Percentiles rank a stretch among this genome's conserved stretches.
These are phyloP conservation scores for Cryptoleucopteryx plumbea DNA, from an alignment of 2,113 vertebrate genomes.

Conservation along the genomic window DNA sequence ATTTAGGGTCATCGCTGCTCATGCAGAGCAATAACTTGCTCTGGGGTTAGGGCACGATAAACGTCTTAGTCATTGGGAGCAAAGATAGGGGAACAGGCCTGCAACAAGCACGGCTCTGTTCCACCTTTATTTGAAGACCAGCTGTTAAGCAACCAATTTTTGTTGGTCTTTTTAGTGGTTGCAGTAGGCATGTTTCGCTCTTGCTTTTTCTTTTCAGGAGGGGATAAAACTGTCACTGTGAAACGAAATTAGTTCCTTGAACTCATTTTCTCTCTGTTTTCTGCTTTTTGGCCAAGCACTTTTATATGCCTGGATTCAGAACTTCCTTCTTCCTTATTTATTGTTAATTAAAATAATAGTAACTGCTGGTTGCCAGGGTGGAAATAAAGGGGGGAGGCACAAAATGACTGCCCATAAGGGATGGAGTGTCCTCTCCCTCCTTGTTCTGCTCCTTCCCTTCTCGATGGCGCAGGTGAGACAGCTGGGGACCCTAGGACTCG, in stretches of 20 bases:
- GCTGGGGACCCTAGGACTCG: neutral
- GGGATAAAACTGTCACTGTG: neutral
- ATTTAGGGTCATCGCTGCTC: neutral
- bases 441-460: neutral
- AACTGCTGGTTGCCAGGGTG: neutral
- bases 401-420: neutral
- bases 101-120: constrained; percentile 31
- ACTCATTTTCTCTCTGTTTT: constrained; percentile 3
- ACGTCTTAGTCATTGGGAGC: neutral
- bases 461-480: neutral
- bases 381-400: neutral
- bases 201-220: constrained; percentile 13
- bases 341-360: constrained; percentile 6
- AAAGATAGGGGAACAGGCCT: neutral
- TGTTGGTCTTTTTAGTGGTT: constrained; percentile 8
- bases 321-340: constrained; percentile 25
- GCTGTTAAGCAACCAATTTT: constrained; percentile 16
- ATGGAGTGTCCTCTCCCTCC: neutral
- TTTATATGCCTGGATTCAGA: neutral
- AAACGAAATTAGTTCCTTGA: neutral
- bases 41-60: neutral
- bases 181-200: neutral
- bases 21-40: neutral
- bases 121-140: constrained; percentile 39
- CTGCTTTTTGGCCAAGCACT: neutral